Base-by-base conservation (phyloP, 2,797 vertebrate species). In the Hippoglossus hippoglossus region DNA sequence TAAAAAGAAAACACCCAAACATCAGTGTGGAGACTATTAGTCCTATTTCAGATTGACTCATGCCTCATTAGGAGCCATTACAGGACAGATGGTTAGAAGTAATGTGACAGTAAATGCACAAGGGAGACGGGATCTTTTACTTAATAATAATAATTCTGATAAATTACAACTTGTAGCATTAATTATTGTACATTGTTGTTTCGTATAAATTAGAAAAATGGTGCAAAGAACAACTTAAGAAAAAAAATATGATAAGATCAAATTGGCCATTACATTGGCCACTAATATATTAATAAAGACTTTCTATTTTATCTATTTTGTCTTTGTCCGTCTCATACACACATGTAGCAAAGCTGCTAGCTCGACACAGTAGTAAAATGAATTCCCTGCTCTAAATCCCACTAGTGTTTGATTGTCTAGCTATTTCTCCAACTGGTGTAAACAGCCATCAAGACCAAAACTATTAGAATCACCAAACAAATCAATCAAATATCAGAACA, bases 21-120 rank as follows among this genome's bases (percentile, higher is more conserved):
- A 80, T 79, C 75, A 71, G 75, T 59, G n/a, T 19, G 41, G 57
- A 62, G 66, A 84, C 71, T 79, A 66, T 86, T 72, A 80, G 56
- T 54, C 71, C 69, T 73, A 21, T 72, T 82, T 83, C 41, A 65
- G 64, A 41, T 80, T 63, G 59, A 79, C 67, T 73, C 73, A 63
- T 1, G 34, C 55, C 81, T 82, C 59, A 88, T 71, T 71, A 47
- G 57, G 28, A 73, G 60, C 46, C 36, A 86, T 70, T 83, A 67
- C 34, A 65, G 60, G 34, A 39, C 72, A 82, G 71, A 77, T 75
- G 75, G 62, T 25, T 75, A 10, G 39, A 77, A 82, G 65, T 49
- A 28, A 50, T 31, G 71, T 28, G 56, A 63, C 18, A 6, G 18
- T 25, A 69, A 63, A 76, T 67, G 39, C 31, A 66, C 52, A 8